Percentiles rank a stretch among this genome's conserved stretches.
These are phyloP conservation scores for Coranthus polyacanthus DNA, from an alignment of 2,797 vertebrate species.

Conservation along the genomic window DNA sequence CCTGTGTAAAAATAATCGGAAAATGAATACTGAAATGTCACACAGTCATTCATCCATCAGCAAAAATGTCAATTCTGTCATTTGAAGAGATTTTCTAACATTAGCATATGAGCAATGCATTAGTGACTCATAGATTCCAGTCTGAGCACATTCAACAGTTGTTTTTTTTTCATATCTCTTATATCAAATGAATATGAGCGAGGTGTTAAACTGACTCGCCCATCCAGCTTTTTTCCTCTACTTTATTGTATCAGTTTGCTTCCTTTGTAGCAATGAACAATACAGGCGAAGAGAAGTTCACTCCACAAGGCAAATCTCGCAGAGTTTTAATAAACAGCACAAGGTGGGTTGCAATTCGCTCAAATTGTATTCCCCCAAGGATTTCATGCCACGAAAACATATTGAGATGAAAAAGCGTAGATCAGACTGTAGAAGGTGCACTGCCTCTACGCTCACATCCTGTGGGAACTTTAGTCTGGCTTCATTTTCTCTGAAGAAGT, in stretches of 20 bases:
- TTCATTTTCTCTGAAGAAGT: background rate
- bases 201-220: background rate
- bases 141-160: background rate
- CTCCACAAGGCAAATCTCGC: background rate
- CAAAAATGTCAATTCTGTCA: background rate
- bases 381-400: conserved; percentile 1
- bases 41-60: background rate
- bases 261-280: background rate
- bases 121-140: background rate
- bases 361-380: background rate
- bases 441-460: background rate
- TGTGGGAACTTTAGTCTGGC: background rate
- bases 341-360: background rate
- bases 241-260: background rate
- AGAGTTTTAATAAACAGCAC: conserved; percentile 2
- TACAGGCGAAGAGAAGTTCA: background rate
- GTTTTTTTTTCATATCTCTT: background rate
- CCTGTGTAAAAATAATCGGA: background rate
- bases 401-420: background rate
- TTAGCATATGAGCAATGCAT: no score
- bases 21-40: background rate
- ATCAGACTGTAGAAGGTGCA: background rate
- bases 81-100: background rate
- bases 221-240: background rate
- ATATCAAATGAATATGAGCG: background rate